These are phyloP conservation scores for Parotia lawesii DNA, from an alignment of 2,113 vertebrate genomes.

Conservation along the genomic window DNA sequence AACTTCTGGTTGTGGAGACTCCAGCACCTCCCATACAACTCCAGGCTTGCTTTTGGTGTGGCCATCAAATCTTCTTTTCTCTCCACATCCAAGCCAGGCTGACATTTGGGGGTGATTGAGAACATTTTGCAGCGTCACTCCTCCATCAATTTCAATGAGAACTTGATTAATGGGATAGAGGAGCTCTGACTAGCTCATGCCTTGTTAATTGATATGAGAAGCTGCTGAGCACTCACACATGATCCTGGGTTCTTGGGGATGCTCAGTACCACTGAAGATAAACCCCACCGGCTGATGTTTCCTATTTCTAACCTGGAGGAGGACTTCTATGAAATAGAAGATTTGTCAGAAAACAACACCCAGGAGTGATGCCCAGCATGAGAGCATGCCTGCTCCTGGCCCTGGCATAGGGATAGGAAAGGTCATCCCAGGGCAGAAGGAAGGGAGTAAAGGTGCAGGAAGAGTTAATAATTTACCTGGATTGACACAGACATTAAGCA, in stretches of 20 bases:
- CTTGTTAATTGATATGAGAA: neutral
- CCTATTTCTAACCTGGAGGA: neutral
- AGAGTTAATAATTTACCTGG: neutral
- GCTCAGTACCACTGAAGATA: neutral
- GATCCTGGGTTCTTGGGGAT: neutral
- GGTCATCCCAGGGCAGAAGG: neutral
- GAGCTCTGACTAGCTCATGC: neutral
- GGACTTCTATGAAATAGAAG: neutral
- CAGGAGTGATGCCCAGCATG: rapidly evolving
- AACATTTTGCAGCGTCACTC: neutral
- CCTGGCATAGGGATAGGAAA: neutral
- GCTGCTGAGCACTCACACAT: neutral
- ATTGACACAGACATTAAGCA: neutral
- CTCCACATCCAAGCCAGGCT: neutral
- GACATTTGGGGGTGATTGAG: neutral
- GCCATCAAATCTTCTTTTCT: neutral
- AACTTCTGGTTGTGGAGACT: neutral
- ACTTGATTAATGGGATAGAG: neutral
- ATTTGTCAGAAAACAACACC: neutral
- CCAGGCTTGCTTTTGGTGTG: neutral
- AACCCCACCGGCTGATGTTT: neutral
- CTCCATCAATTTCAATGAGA: neutral
- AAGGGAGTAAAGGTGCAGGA: neutral
- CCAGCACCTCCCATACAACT: neutral
- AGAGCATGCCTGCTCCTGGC: neutral